Evolutionary conservation across 2,888 invertebrate genomes (phyloP), one percentile per base, ranked within the genome.

Genomic region (Malachius bipustulatus): DNA sequence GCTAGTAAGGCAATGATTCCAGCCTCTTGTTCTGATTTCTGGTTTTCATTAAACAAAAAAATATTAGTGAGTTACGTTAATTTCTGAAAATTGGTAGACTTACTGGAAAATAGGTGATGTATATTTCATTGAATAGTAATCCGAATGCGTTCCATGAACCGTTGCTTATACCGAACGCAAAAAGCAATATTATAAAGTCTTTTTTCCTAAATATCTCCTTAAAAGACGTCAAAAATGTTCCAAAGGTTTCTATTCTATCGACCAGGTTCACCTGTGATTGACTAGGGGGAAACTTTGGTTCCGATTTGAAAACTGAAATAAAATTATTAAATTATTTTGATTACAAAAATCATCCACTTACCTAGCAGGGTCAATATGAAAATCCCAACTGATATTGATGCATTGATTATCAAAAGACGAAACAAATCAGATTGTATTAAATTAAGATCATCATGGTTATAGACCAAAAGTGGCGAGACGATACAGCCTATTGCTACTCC

Each of bases 1-100:
- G 94, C 81, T 35, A 82, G 73, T 26, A 93, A 64, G 0, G 91
- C 90, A 47, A 94, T 85, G 41, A 82, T 72, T n/a, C 94, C 94
- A 0, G 82, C 82, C 49, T 85, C 82, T 46, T 71, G 68, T 51
- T 79, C 71, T 2, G 71, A 70, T 8, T 64, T 67, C 78, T 81
- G 54, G n/a, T n/a, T n/a, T n/a, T n/a, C n/a, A n/a, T n/a, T n/a
- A n/a, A n/a, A n/a, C 29, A 64, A 64, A 32, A 11, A 19, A 19
- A 19, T 19, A 19, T n/a, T n/a, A n/a, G n/a, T n/a, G n/a, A n/a
- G n/a, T n/a, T n/a, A n/a, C n/a, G n/a, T n/a, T n/a, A n/a, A n/a
- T n/a, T n/a, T n/a, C n/a, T n/a, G n/a, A n/a, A n/a, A n/a, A n/a
- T n/a, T n/a, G n/a, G n/a, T n/a, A n/a, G n/a, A n/a, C 50, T 60